These are phyloP conservation scores for Pluvialis apricaria DNA, from an alignment of 2,113 vertebrate genomes.

Conservation along the genomic window DNA sequence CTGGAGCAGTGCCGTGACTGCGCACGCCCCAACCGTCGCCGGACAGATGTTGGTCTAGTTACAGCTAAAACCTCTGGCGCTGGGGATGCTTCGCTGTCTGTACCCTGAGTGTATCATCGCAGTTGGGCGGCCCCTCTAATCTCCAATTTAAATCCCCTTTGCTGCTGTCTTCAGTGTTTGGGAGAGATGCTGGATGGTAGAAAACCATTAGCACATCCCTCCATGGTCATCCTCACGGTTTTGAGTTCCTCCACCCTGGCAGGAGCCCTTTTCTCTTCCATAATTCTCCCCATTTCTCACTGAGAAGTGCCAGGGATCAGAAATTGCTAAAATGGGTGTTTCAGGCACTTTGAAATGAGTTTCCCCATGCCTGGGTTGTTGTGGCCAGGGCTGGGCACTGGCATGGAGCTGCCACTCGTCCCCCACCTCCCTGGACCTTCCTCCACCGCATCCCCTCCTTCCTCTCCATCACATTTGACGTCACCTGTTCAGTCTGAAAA, in stretches of 20 bases:
- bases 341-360: background rate
- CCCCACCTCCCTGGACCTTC: background rate
- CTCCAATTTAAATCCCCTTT: constrained; percentile 2
- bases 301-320: background rate
- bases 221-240: background rate
- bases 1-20: background rate
- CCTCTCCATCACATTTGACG: background rate
- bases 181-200: background rate
- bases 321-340: background rate
- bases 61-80: background rate
- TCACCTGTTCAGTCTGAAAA: background rate
- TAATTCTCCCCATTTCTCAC: background rate
- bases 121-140: background rate
- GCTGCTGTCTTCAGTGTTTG: background rate
- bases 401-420: fast-evolving
- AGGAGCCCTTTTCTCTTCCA: background rate
- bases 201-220: background rate
- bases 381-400: background rate
- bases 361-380: background rate
- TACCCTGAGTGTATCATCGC: background rate
- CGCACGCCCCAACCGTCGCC: fast-evolving
- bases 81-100: background rate
- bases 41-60: constrained; percentile 18
- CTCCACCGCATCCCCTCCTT: background rate
- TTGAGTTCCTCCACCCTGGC: background rate